phyloP scores from a whole-genome alignment of 2,113 vertebrate species.

The Oxyura jamaicensis region DNA sequence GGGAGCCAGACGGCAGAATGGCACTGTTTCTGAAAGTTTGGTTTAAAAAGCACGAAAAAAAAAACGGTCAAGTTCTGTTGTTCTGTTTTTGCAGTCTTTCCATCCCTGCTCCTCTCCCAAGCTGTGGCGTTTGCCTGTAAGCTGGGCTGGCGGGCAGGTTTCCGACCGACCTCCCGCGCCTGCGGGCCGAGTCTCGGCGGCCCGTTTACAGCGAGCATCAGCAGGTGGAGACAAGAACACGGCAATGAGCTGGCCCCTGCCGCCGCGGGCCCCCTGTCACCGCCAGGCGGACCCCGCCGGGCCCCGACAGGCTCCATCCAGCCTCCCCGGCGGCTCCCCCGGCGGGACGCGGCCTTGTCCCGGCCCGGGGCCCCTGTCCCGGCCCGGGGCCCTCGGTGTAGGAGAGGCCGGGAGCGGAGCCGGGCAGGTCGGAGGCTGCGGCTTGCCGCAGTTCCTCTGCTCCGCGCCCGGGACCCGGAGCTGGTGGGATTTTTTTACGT shows the following conservation, averaged over 20 bases:
- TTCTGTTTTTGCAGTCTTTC: not conserved
- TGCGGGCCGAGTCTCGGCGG: not conserved
- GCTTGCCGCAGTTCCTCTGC: too few relatives aligned
- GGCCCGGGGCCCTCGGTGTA: too few relatives aligned
- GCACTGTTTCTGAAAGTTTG: not conserved
- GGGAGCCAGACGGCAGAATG: not conserved
- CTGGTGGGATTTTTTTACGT: not conserved
- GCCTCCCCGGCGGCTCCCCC: too few relatives aligned
- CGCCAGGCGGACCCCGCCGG: too few relatives aligned
- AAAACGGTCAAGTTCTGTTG: not conserved
- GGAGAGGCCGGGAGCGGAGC: too few relatives aligned
- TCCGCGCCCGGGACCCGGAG: not conserved
- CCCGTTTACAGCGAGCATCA: not conserved
- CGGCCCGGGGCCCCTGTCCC: too few relatives aligned
- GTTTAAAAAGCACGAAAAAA: not conserved
- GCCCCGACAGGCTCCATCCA: too few relatives aligned
- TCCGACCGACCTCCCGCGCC: not conserved
- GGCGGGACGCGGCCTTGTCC: too few relatives aligned
- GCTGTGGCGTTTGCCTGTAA: not conserved
- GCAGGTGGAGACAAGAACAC: conserved; percentile 53
- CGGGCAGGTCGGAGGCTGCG: not conserved
- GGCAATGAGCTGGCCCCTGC: not conserved
- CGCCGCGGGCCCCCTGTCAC: too few relatives aligned
- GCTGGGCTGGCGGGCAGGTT: not conserved
- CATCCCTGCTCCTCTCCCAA: not conserved